phyloP scores from a whole-genome alignment of 2,888 invertebrate genomes.

The Ormyrus labotus region DNA sequence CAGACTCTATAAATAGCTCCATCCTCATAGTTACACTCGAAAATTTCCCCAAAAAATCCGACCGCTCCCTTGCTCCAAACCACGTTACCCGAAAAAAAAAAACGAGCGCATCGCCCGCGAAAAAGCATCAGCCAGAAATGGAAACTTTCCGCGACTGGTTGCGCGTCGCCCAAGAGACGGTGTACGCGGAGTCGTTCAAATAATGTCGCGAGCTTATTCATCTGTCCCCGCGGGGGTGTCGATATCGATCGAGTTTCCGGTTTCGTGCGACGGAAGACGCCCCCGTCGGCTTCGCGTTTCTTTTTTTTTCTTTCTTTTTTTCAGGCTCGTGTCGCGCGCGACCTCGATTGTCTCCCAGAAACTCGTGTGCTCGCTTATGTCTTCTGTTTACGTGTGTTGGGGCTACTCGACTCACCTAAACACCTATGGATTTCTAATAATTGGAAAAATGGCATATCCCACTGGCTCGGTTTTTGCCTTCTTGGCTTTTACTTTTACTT shows the following conservation, averaged over 20 bases:
- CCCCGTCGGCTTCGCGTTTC: too few relatives aligned
- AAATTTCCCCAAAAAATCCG: too few relatives aligned
- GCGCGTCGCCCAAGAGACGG: not conserved
- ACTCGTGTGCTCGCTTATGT: not conserved
- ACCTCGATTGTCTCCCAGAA: constrained; percentile 32
- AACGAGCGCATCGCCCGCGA: too few relatives aligned
- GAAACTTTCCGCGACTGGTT: not conserved
- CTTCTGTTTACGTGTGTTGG: too few relatives aligned
- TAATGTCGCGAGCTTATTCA: constrained; percentile 36
- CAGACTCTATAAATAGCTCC: too few relatives aligned
- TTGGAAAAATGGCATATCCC: not conserved
- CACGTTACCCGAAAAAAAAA: too few relatives aligned
- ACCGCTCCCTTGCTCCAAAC: too few relatives aligned
- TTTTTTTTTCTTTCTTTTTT: not conserved
- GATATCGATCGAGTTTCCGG: constrained; percentile 39
- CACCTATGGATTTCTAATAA: not conserved
- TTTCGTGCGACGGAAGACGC: not conserved
- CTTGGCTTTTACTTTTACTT: too few relatives aligned
- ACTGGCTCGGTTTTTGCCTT: too few relatives aligned
- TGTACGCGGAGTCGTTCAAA: not conserved
- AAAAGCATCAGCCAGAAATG: too few relatives aligned
- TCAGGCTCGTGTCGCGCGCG: constrained; percentile 8
- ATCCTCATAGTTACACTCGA: too few relatives aligned
- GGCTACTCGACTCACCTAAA: not conserved
- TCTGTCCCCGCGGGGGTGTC: constrained; percentile 12